A percentile compares a stretch with the other conserved stretches of the same genome.
Evolutionary conservation across 2,113 vertebrate species (phyloP).

Genomic region (Ceuthmochares aereus): DNA sequence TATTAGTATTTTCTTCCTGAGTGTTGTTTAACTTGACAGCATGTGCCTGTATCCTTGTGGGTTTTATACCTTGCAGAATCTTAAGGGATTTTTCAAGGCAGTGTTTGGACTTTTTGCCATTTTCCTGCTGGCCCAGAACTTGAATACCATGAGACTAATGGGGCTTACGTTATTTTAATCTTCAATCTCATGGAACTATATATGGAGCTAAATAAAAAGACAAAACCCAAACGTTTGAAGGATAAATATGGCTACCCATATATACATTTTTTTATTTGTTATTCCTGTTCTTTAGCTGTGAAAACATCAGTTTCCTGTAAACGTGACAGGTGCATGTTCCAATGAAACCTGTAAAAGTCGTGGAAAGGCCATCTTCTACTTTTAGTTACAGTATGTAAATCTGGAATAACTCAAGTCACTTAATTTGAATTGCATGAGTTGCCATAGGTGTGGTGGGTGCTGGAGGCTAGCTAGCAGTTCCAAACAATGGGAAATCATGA

Average conservation of each 20-base stretch:
- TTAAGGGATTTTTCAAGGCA: background rate
- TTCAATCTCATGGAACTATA: background rate
- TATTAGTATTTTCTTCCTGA: background rate
- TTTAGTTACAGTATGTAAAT: background rate
- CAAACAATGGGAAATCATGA: slow-evolving; percentile 1
- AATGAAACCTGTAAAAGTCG: background rate
- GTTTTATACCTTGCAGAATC: background rate
- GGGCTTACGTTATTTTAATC: background rate
- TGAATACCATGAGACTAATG: background rate
- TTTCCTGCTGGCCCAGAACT: background rate
- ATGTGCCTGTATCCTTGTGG: background rate
- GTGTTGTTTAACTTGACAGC: background rate
- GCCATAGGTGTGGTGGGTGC: background rate
- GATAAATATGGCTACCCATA: background rate
- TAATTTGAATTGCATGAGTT: background rate
- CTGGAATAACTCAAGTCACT: background rate
- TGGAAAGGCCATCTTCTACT: background rate
- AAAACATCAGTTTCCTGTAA: background rate
- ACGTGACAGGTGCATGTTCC: background rate
- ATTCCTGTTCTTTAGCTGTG: background rate
- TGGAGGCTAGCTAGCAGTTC: background rate
- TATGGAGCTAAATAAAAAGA: background rate
- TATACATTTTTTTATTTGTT: background rate
- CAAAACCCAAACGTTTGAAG: background rate
- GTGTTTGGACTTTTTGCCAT: background rate